Conservation (phyloP, 2,113 vertebrate species). For the Semnornis frantzii region DNA sequence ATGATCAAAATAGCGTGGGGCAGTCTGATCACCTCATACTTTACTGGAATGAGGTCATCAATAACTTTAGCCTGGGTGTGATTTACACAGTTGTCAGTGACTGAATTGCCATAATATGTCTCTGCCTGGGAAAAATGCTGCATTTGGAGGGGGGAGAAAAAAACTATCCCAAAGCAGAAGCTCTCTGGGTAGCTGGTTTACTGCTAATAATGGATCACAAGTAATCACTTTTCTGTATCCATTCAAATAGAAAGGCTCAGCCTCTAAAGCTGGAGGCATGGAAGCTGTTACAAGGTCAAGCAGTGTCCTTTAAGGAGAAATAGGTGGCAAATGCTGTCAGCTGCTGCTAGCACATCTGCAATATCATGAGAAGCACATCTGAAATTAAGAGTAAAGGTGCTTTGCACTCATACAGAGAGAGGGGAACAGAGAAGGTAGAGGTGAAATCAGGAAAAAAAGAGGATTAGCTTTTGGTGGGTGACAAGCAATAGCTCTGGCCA, state of each 20-base stretch:
- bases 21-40: conserved; percentile 48
- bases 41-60: conserved; percentile 62
- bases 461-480: conserved; percentile 31
- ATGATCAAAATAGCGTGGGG: conserved; percentile 48
- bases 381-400: conserved; percentile 60
- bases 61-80: conserved; percentile 43
- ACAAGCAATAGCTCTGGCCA: conserved; percentile 26
- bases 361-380: background rate
- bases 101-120: conserved; percentile 59
- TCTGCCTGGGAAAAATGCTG: conserved; percentile 55
- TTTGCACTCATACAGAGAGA: background rate
- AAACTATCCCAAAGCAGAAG: background rate
- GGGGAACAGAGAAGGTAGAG: background rate
- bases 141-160: background rate
- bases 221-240: too few species aligned
- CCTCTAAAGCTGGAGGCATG: conserved; percentile 27
- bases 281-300: conserved; percentile 62
- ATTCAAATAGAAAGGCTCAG: conserved; percentile 29
- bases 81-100: conserved; percentile 64
- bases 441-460: conserved; percentile 18
- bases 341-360: conserved; percentile 25
- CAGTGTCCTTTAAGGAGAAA: conserved; percentile 40
- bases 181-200: conserved; percentile 17
- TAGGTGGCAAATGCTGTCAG: background rate
- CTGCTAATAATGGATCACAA: conserved; percentile 39